Conservation (phyloP, 2,113 vertebrate genomes). For the Tragelaphus buxtoni region DNA sequence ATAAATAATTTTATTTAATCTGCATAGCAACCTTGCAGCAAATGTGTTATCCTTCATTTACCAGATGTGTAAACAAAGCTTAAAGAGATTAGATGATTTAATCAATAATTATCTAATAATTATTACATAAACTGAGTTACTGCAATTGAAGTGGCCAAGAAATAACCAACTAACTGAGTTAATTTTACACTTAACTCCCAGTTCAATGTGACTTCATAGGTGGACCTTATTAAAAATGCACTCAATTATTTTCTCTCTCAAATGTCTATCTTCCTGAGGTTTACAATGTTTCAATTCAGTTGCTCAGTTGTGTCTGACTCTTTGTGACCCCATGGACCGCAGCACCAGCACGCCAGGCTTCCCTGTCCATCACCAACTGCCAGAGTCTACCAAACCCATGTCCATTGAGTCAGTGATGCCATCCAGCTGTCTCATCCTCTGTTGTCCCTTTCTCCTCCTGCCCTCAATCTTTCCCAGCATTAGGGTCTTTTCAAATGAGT, state of each 20-base stretch:
- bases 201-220: neutral
- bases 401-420: too few species aligned
- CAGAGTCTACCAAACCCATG: too few species aligned
- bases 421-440: too few species aligned
- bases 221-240: neutral
- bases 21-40: neutral
- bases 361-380: too few species aligned
- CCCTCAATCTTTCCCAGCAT: too few species aligned
- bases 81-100: neutral
- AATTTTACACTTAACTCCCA: neutral
- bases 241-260: neutral
- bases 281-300: neutral
- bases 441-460: too few species aligned
- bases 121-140: neutral
- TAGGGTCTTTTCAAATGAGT: too few species aligned
- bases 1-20: neutral
- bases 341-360: too few species aligned
- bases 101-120: neutral
- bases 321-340: too few species aligned
- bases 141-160: neutral
- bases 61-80: neutral
- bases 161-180: neutral
- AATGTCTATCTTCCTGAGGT: neutral
- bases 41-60: neutral
- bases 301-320: too few species aligned